Conservation (phyloP, 2,888 invertebrate genomes). For the Tiliacea aurago region DNA sequence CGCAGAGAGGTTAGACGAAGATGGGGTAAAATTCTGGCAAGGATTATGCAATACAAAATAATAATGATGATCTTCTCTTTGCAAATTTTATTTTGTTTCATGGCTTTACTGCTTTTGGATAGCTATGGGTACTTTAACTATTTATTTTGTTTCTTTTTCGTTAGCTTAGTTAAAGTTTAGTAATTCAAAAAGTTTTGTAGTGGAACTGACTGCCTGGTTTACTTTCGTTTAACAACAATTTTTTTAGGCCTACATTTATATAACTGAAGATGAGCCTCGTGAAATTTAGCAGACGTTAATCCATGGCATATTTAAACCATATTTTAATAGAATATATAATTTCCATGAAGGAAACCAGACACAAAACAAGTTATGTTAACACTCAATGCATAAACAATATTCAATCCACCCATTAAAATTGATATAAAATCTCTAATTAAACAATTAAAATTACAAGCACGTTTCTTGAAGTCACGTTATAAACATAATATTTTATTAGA, state of each 20-base stretch:
- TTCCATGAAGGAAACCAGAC: too few species aligned
- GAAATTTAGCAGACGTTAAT: not conserved
- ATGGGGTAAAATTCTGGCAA: not conserved
- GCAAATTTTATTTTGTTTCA: not conserved
- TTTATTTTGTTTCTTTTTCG: not conserved
- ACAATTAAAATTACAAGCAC: constrained; percentile 28
- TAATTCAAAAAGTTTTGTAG: not conserved
- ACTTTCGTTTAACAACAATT: not conserved
- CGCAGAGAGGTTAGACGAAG: constrained; percentile 12
- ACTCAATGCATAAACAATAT: constrained; percentile 1
- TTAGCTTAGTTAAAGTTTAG: not conserved
- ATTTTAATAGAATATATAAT: not conserved
- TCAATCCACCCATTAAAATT: constrained; percentile 8
- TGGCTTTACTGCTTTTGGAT: not conserved
- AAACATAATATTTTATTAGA: constrained; percentile 1
- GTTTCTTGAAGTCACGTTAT: constrained; percentile 24
- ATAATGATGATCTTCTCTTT: not conserved
- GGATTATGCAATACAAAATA: not conserved
- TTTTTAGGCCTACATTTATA: too few species aligned
- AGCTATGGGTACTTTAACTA: not conserved
- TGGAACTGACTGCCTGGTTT: not conserved
- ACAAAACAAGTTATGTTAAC: constrained; percentile 8
- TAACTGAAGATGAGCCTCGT: not conserved
- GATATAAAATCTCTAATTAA: constrained; percentile 8
- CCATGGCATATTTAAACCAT: not conserved